Evolutionary conservation across 64 coral and sea anemone genomes (phyloP).

Genomic region (Pachyseris speciosa): DNA sequence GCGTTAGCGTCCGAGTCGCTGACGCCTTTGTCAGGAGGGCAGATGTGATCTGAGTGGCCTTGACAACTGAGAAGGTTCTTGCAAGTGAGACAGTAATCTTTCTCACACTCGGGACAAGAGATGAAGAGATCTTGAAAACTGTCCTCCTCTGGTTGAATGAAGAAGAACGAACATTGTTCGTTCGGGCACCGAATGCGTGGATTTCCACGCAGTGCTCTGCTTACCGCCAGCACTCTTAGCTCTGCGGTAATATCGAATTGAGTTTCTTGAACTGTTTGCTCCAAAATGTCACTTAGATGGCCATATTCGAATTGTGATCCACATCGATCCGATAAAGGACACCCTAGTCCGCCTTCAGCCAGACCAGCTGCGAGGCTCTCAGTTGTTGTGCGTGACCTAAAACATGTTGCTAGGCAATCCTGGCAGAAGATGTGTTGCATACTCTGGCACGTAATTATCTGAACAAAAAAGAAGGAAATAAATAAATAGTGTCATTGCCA

Average conservation of each 20-base stretch:
- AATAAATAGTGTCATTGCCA: too few relatives aligned
- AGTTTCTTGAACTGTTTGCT: neutral
- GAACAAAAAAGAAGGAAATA: neutral
- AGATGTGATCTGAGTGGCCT: conserved; percentile 45
- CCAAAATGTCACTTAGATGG: conserved; percentile 10
- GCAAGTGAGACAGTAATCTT: conserved; percentile 38
- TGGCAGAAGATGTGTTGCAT: conserved; percentile 24
- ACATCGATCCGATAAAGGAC: conserved; percentile 38
- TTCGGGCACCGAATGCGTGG: conserved; percentile 22
- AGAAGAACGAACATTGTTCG: conserved; percentile 1
- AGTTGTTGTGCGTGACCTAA: neutral
- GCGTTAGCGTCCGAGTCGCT: neutral
- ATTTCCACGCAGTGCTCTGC: neutral
- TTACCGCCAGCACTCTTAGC: neutral
- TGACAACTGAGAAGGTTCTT: conserved; percentile 17
- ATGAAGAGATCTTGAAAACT: conserved; percentile 37
- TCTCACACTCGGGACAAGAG: neutral
- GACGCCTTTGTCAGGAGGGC: neutral
- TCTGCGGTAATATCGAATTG: neutral
- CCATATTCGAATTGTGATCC: conserved; percentile 28
- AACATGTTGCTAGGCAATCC: neutral
- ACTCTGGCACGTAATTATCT: conserved; percentile 39
- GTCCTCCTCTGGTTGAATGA: neutral
- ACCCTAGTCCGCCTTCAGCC: neutral
- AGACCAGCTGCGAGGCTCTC: neutral